Evolutionary conservation across 1,140 invertebrate genomes (phyloP).

Genomic region (Paraescarpia echinospica): DNA sequence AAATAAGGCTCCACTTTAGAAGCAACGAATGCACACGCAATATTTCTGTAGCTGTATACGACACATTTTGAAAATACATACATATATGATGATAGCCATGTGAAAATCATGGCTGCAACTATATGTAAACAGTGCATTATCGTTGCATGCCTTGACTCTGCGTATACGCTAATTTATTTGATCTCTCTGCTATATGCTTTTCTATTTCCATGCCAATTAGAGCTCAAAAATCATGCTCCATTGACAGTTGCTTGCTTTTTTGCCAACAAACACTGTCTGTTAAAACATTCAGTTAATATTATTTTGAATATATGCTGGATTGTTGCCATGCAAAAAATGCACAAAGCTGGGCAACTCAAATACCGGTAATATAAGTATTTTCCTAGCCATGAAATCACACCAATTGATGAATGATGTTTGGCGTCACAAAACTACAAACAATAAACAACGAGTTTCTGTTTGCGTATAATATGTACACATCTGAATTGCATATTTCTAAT

Average conservation of each 20-base stretch:
- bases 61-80: background rate
- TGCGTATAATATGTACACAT: background rate
- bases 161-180: background rate
- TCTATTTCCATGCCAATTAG: background rate
- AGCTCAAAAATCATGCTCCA: background rate
- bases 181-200: background rate
- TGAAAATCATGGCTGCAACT: background rate
- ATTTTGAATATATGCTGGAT: too few relatives aligned
- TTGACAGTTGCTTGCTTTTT: background rate
- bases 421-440: too few relatives aligned
- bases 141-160: background rate
- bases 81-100: background rate
- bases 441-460: too few relatives aligned
- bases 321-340: too few relatives aligned
- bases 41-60: background rate
- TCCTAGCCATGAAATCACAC: too few relatives aligned
- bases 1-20: background rate
- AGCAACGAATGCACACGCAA: background rate
- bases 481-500: background rate
- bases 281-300: too few relatives aligned
- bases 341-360: too few relatives aligned
- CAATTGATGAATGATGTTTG: too few relatives aligned
- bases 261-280: background rate
- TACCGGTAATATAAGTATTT: too few relatives aligned
- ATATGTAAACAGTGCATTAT: background rate